These are phyloP conservation scores for Scolopax bukidnonensis DNA, from an alignment of 2,797 vertebrate species.

Conservation along the genomic window DNA sequence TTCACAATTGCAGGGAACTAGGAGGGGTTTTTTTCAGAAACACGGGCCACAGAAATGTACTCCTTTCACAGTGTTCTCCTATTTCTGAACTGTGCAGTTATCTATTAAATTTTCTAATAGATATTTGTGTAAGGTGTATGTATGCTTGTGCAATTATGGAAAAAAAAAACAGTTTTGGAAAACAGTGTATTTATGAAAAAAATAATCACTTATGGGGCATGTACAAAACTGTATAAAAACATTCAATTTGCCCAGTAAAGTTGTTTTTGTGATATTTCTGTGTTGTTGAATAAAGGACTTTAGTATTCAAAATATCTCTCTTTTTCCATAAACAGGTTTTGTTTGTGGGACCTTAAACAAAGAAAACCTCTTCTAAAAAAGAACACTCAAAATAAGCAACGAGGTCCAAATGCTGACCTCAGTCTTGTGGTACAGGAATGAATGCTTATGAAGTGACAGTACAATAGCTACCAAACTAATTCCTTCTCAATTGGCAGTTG, in stretches of 20 bases:
- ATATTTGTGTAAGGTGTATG: constrained; percentile 88
- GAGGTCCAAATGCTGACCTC: constrained; percentile 43
- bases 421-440: neutral
- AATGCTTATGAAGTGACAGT: constrained; percentile 44
- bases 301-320: constrained; percentile 85
- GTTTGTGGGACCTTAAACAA: constrained; percentile 75
- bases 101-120: constrained; percentile 87
- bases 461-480: constrained; percentile 20
- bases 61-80: constrained; percentile 81
- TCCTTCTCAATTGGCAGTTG: constrained; percentile 22
- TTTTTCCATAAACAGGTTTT: constrained; percentile 79
- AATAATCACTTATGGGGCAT: constrained; percentile 85
- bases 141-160: constrained; percentile 87
- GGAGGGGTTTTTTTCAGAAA: constrained; percentile 73
- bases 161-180: constrained; percentile 82
- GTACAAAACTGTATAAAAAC: constrained; percentile 86
- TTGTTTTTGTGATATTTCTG: constrained; percentile 89
- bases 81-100: constrained; percentile 85
- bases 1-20: constrained; percentile 75
- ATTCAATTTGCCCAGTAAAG: constrained; percentile 85
- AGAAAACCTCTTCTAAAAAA: constrained; percentile 46
- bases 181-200: constrained; percentile 87
- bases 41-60: constrained; percentile 76
- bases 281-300: constrained; percentile 89
- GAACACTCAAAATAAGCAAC: constrained; percentile 16